Evolutionary conservation across 2,797 vertebrate genomes (phyloP), one percentile per base, ranked within the genome.

Genomic region (Poeciliopsis presidionis): DNA sequence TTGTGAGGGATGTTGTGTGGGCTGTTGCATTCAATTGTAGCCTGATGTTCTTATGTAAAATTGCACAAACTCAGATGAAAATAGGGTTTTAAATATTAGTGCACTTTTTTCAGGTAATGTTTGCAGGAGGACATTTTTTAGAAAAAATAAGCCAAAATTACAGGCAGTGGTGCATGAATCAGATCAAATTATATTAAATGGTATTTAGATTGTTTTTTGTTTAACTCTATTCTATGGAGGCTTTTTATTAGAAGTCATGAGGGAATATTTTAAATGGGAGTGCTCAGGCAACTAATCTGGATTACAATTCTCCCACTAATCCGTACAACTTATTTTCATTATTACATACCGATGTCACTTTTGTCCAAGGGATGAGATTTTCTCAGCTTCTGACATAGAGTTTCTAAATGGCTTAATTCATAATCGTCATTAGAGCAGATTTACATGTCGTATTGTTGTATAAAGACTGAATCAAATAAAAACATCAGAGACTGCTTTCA

Each of bases 291-390:
- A 67, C 83, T 91, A 91, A 91, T 92, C 91, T 89, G 91, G 87
- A 93, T 92, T 92, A 92, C 59, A 80, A 75, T 79, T 86, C 75
- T 90, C 72, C 61, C 80, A 84, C 84, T 91, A 92, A 90, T 91
- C 87, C 86, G 81, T 73, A 46, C 63, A 77, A 81, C 61, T 86
- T 41, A 39, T 88, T 77, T 77, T 83, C 81, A 81, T 84, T 82
- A 86, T 55, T 74, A 88, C 63, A 59, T 73, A 88, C 87, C 86
- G 80, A 79, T 84, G 79, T 84, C 81, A 88, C 82, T 88, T 86
- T 78, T 81, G 82, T 88, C 82, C 73, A 77, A 73, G 49, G 77
- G 82, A 85, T 85, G 84, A 74, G 73, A 88, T 77, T 81, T 84
- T 71, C 76, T 85, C 75, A 85, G 79, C 72, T 75, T 84, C 57